Base-by-base conservation (phyloP, 2,888 invertebrate species). In the Arctia plantaginis region DNA sequence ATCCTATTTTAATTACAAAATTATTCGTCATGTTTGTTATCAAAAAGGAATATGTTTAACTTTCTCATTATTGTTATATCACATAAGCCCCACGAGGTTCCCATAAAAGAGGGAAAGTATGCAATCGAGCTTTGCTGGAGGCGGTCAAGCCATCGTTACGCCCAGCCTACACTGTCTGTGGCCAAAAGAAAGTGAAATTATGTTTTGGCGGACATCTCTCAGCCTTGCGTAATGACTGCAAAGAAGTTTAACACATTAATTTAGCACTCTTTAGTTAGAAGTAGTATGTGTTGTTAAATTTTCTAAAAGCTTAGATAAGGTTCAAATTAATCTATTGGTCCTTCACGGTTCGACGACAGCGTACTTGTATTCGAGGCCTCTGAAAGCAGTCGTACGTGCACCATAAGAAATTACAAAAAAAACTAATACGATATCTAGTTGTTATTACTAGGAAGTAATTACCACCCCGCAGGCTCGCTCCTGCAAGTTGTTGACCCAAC, bases 81-180 rank as follows among this genome's bases (percentile, higher is more conserved):
- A 92, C 88, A 89, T 86, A 84, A 86, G 90, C 89, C 90, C 91
- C 90, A 88, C 89, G 88, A 90, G 89, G 91, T 93, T 94, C 92
- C 92, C 93, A 94, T 93, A 94, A 94, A 94, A 94, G 94, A 92
- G 94, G 94, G 95, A 95, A 95, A 95, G 95, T 94, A 90, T 92
- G 88, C 92, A 92, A 93, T 93, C 89, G 91, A 87, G 88, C 83
- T 81, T 83, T 88, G 90, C 89, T 90, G 86, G 88, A 89, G 90
- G 93, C 92, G 90, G 89, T 87, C 89, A 88, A 89, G 88, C 90
- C 85, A 81, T 83, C 87, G 93, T 90, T 90, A 93, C 95, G 94
- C 94, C 94, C 93, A 93, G 91, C 91, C 93, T 89, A 90, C 90
- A 89, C 88, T 81, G 78, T 82, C 86, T 82, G 85, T 85, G 86